These are phyloP conservation scores for Musca vetustissima DNA, from an alignment of 1,140 invertebrate species.

Conservation along the genomic window DNA sequence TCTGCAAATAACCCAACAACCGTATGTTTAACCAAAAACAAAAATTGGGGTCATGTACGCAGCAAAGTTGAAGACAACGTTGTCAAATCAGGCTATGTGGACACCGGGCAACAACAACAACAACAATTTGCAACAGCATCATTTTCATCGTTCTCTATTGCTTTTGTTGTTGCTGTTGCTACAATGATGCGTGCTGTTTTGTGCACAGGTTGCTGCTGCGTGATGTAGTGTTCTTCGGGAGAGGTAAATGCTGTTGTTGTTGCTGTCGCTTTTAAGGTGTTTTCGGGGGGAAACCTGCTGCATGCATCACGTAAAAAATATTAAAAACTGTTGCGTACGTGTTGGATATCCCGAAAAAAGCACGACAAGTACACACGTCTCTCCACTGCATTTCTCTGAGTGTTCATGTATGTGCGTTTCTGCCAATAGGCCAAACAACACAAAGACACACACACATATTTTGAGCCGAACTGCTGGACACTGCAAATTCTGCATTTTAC, in stretches of 20 bases:
- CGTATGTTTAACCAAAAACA: constrained; percentile 28
- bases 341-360: constrained; percentile 20
- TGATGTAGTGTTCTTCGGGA: constrained; percentile 5
- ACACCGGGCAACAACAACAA: not conserved
- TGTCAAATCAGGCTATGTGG: not conserved
- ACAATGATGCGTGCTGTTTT: constrained; percentile 9
- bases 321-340: constrained; percentile 24
- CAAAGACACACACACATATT: not conserved
- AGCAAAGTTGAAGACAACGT: not conserved
- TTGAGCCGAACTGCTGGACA: not conserved
- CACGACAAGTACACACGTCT: constrained; percentile 26
- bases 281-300: constrained; percentile 21
- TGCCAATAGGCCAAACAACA: not conserved
- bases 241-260: too few species aligned
- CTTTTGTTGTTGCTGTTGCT: not conserved
- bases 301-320: constrained; percentile 24
- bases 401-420: too few species aligned
- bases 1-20: not conserved
- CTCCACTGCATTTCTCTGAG: too few species aligned
- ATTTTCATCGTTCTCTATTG: not conserved
- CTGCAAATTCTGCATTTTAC: not conserved
- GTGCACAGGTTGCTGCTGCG: constrained; percentile 5
- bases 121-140: too few species aligned
- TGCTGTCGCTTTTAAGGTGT: not conserved
- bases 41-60: constrained; percentile 55